Evolutionary conservation across 2,888 invertebrate genomes (phyloP), one percentile per base, ranked within the genome.

Genomic region (Zhuqinia jingwanae): DNA sequence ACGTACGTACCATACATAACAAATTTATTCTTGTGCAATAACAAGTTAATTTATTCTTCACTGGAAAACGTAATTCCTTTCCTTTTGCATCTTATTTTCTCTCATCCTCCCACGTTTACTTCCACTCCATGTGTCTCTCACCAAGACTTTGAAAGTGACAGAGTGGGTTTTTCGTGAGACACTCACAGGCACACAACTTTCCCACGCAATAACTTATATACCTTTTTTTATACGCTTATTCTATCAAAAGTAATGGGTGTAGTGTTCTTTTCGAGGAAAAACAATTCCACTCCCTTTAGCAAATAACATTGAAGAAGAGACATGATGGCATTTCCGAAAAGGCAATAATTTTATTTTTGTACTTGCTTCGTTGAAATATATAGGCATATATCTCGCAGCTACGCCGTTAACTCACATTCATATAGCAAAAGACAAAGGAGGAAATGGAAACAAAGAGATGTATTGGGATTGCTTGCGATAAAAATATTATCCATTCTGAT

Each of bases 71-170:
- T 60, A 60, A 27, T 68, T 60, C 27, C 47, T 45, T 30, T 73
- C 47, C 15, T 45, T 50, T 50, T 76, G 20, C 58, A 63, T 30
- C 75, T 75, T 60, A 47, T 53, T 36, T 36, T 73, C 70, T 58
- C 73, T 58, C 75, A 45, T 58, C 56, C 45, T 58, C 56, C 45
- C 77, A 36, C 1, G 65, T 30, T 42, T 77, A n/a, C n/a, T n/a
- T n/a, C n/a, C 77, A 47, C 45, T 45, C 47, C 8, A n/a, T 25
- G 13, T 25, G n/a, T 56, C 25, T 42, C 65, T 65, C 17, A n/a
- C 36, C 1, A 65, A 65, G 25, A 56, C 75, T 47, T 68, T 84
- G 70, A 77, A 79, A 85, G 73, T 85, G 85, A 85, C 68, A 73
- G 58, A 85, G 73, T 77, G 73, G 65, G 73, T 79, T 85, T 65